Evolutionary conservation across 2,113 vertebrate genomes (phyloP), one percentile per base, ranked within the genome.

Genomic region (Sinocyclocheilus grahami): DNA sequence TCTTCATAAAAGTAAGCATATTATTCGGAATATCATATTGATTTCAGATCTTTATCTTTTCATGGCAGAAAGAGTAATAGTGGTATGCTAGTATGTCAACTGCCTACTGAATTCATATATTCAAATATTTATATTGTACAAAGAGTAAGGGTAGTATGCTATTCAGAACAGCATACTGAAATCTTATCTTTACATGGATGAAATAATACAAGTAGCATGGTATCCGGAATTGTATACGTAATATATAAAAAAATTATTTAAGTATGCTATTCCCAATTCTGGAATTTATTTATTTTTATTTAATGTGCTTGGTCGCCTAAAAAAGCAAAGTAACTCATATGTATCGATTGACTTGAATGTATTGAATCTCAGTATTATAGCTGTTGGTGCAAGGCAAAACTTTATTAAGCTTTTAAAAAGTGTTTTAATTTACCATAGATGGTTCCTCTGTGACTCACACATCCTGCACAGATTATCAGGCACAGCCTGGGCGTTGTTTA

Each of bases 371-470:
- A 37, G 14, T 69, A 69, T 20, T 1, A 33, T 3, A 9, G 65
- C 3, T 71, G 20, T 74, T 74, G 10, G 39, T 74, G 1, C 20
- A 74, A 42, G 60, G 37, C 60, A 65, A 63, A 13, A 62, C 33
- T 14, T 78, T 37, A 80, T 22, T 20, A 63, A 63, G n/a, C 37
- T 74, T 63, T 24, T 13, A 11, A 62, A 33, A 33, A 33, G n/a
- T 16, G 0, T 55, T 30, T 55, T 5, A 11, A 55, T 78, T 55
- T 78, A 77, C 14, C 6, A 53, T 24, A 51, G 46, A 77, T 4
- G 6, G 75, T 78, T 30, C 48, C 48, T 33, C 24, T 78, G 76
- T 78, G 76, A 78, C 46, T 76, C 39, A 51, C 75, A 2, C 48
- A 78, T 33, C 48, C 76, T 33, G 48, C 48, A 27, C 7, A 78